Evolutionary conservation across 1,140 invertebrate genomes (phyloP).

Genomic region (Macrocentrus cingulum): DNA sequence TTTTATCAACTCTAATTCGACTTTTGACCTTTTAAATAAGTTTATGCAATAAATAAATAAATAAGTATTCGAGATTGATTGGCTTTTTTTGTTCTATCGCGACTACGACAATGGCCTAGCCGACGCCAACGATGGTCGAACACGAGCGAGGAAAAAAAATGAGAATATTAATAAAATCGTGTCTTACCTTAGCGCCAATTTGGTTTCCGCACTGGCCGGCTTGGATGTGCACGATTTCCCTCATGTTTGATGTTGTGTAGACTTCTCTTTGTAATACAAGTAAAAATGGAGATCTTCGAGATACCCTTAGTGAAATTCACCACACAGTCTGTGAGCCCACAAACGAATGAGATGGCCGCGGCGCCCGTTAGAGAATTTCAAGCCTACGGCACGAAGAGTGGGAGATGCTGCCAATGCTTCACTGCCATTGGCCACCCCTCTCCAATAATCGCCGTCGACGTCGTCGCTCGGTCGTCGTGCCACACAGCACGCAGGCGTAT

Average conservation of each 20-base stretch:
- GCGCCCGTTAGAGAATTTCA: slow-evolving; percentile 57
- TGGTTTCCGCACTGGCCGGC: slow-evolving; percentile 89
- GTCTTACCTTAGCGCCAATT: slow-evolving; percentile 87
- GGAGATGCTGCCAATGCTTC: slow-evolving; percentile 36
- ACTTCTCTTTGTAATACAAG: slow-evolving; percentile 15
- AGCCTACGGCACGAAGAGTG: slow-evolving; percentile 28
- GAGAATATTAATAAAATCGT: slow-evolving; percentile 35
- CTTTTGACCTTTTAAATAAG: too few relatives aligned
- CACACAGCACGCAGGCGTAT: slow-evolving; percentile 19
- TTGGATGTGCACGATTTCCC: slow-evolving; percentile 88
- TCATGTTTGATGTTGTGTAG: slow-evolving; percentile 64
- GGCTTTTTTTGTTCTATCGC: too few relatives aligned
- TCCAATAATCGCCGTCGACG: neutral
- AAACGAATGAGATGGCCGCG: slow-evolving; percentile 35
- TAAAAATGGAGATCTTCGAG: slow-evolving; percentile 18
- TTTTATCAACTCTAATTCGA: too few relatives aligned
- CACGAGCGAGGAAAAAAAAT: slow-evolving; percentile 11
- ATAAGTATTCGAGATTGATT: neutral
- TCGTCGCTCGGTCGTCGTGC: slow-evolving; percentile 20
- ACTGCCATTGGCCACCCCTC: slow-evolving; percentile 4
- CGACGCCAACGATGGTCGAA: slow-evolving; percentile 17
- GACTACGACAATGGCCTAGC: slow-evolving; percentile 10
- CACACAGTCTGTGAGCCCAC: slow-evolving; percentile 28
- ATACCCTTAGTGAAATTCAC: slow-evolving; percentile 17
- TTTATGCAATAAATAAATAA: too few relatives aligned